Conservation (phyloP, 2,888 invertebrate genomes). For the Bellardia bayeri region DNA sequence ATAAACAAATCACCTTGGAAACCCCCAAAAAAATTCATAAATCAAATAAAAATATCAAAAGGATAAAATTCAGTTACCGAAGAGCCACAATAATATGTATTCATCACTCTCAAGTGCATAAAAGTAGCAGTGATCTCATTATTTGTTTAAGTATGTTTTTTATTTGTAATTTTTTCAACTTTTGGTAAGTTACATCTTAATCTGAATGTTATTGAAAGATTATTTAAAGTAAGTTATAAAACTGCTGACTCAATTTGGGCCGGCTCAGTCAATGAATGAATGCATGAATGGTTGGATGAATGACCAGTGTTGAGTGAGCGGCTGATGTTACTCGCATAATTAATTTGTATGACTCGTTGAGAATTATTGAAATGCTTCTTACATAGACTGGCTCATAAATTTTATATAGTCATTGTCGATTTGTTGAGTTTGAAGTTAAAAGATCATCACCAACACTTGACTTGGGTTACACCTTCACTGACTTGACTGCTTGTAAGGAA, state of each 20-base stretch:
- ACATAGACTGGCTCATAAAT: slow-evolving; percentile 7
- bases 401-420: slow-evolving; percentile 24
- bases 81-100: slow-evolving; percentile 24
- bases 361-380: slow-evolving; percentile 58
- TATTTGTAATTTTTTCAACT: neutral
- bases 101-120: slow-evolving; percentile 43
- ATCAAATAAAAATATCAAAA: slow-evolving; percentile 59
- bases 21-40: neutral
- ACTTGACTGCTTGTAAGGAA: slow-evolving; percentile 47
- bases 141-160: slow-evolving; percentile 54
- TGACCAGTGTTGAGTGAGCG: slow-evolving; percentile 10
- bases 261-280: slow-evolving; percentile 33
- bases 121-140: slow-evolving; percentile 72
- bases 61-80: slow-evolving; percentile 61
- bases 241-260: slow-evolving; percentile 69
- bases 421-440: slow-evolving; percentile 52
- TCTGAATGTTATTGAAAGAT: slow-evolving; percentile 52
- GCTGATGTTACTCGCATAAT: slow-evolving; percentile 51
- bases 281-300: neutral
- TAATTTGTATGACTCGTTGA: slow-evolving; percentile 70
- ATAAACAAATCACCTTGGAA: slow-evolving; percentile 12
- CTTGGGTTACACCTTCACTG: slow-evolving; percentile 63
- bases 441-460: slow-evolving; percentile 65
- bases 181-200: slow-evolving; percentile 65
- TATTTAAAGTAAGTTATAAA: slow-evolving; percentile 51